Evolutionary conservation across 2,113 vertebrate species (phyloP).

Genomic region (Ammospiza caudacuta): DNA sequence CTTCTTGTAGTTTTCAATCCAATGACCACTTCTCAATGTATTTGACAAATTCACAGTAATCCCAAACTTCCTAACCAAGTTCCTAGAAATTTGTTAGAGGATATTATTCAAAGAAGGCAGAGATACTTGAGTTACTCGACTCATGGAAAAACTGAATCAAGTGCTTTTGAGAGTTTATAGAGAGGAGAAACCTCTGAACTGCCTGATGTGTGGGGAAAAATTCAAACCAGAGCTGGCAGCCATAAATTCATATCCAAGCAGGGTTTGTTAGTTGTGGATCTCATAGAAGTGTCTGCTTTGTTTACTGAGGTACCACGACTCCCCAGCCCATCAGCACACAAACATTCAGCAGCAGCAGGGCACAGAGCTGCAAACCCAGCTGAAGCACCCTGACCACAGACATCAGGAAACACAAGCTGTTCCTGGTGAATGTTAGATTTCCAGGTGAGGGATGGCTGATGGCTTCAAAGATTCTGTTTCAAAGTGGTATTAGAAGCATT

Average conservation of each 20-base stretch:
- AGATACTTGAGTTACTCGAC: not conserved
- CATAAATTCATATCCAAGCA: not conserved
- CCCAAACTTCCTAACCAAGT: not conserved
- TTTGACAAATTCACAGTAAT: not conserved
- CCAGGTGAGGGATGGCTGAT: not conserved
- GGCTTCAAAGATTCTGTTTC: not conserved
- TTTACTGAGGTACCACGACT: not conserved
- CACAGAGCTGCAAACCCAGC: not conserved
- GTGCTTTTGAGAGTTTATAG: not conserved
- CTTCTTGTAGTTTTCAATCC: not conserved
- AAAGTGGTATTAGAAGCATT: not conserved
- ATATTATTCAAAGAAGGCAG: not conserved
- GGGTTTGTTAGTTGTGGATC: not conserved
- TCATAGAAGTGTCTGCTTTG: not conserved
- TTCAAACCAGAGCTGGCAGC: not conserved
- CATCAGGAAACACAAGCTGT: fast-evolving
- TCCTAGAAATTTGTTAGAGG: not conserved
- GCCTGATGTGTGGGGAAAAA: not conserved
- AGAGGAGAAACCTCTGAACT: not conserved
- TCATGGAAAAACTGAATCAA: not conserved
- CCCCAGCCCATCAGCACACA: not conserved
- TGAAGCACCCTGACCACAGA: not conserved
- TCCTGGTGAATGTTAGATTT: not conserved
- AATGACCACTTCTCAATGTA: not conserved
- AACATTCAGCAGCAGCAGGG: not conserved